Conservation (phyloP, 2,797 vertebrate genomes). For the Novumbra hubbsi region DNA sequence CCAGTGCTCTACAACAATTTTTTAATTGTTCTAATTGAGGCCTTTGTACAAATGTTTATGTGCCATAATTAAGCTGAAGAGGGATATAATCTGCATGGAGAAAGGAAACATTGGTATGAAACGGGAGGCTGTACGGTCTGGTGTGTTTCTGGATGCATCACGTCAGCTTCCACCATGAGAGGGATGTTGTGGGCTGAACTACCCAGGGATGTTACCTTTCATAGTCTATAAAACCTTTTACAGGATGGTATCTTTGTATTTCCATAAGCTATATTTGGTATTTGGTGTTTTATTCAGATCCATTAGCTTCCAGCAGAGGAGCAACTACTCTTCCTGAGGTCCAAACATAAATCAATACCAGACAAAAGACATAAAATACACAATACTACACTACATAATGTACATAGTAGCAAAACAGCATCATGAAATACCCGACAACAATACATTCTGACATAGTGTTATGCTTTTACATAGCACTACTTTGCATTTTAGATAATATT, state of each 20-base stretch:
- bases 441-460: too few relatives aligned
- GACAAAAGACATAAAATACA: too few relatives aligned
- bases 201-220: neutral
- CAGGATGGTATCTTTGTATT: neutral
- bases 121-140: constrained; percentile 32
- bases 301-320: too few relatives aligned
- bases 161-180: constrained; percentile 40
- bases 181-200: neutral
- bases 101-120: constrained; percentile 42
- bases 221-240: neutral
- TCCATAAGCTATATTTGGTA: neutral
- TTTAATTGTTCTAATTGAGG: constrained; percentile 64
- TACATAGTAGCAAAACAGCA: too few relatives aligned
- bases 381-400: too few relatives aligned
- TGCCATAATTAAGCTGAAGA: constrained; percentile 49
- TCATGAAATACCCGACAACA: too few relatives aligned
- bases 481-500: too few relatives aligned
- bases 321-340: too few relatives aligned
- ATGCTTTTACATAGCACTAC: too few relatives aligned
- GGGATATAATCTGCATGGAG: constrained; percentile 21
- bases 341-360: too few relatives aligned
- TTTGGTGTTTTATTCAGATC: neutral
- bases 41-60: constrained; percentile 50
- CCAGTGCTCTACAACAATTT: constrained; percentile 31
- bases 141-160: constrained; percentile 37